Evolutionary conservation across 2,113 vertebrate genomes (phyloP), one percentile per base, ranked within the genome.

Genomic region (Nestor notabilis): DNA sequence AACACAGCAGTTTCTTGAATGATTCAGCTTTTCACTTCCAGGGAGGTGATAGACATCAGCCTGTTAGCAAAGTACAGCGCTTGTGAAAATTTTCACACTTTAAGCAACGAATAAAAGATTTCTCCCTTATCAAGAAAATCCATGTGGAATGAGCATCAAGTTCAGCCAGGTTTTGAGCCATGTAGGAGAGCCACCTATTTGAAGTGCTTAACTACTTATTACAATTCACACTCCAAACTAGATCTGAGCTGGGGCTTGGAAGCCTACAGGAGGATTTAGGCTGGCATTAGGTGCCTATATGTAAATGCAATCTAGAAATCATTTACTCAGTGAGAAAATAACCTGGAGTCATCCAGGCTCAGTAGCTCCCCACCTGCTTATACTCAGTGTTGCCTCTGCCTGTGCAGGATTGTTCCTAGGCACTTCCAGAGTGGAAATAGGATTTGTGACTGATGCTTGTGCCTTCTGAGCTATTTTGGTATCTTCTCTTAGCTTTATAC

Each of bases 131-230:
- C 43, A 89, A 87, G 50, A 24, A 72, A 56, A 78, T 35, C 37
- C 50, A 49, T 10, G 15, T 50, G 17, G 56, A 37, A 50, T 8
- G 33, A 79, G 17, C 70, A 66, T n/a, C 39, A 7, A 28, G 37
- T 33, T 52, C 56, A 52, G 49, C 21, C 29, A 21, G 14, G 33
- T 83, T 46, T 31, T 66, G 10, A 78, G 27, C 16, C 83, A 27
- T 2, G 0, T 1, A 35, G 27, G 10, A 33, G 10, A 74, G 27
- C 4, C 37, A 17, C 24, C 61, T 12, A 2, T 41, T 27, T 35
- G 24, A 77, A 41, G 16, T 10, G 10, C 24, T 87, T 74, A 69
- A 81, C 74, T 68, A 27, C 33, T 17, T 17, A 17, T 4, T 37
- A 81, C 18, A 43, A 77, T 77, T 56, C 39, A 13, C 37, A 17